phyloP scores from a whole-genome alignment of 2,888 invertebrate species.

The Rotaria socialis region DNA sequence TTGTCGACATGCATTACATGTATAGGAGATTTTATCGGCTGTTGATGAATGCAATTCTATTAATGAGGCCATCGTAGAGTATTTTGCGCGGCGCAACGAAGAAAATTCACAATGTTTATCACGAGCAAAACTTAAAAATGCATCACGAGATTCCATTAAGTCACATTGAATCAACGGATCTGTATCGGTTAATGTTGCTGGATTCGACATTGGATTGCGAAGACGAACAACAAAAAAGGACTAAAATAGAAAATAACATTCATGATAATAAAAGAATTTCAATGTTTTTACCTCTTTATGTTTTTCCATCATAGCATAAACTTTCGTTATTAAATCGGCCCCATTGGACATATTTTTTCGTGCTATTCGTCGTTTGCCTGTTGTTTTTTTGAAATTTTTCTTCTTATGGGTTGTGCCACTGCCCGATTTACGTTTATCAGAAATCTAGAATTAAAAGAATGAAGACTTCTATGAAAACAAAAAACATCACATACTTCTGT shows the following conservation, averaged over 20 bases:
- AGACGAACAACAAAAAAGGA: constrained; percentile 27
- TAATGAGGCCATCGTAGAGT: constrained; percentile 90
- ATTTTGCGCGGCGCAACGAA: constrained; percentile 84
- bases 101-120: constrained; percentile 99
- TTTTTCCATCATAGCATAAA: constrained; percentile 84
- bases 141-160: constrained; percentile 98
- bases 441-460: neutral
- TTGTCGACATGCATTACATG: constrained; percentile 91
- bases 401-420: constrained; percentile 72
- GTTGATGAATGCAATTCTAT: constrained; percentile 98
- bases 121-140: constrained; percentile 91
- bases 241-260: neutral
- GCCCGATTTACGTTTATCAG: constrained; percentile 28
- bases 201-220: constrained; percentile 69
- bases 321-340: constrained; percentile 40
- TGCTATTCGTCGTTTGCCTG: constrained; percentile 61
- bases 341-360: constrained; percentile 41
- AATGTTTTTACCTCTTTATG: constrained; percentile 75
- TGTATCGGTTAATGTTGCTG: constrained; percentile 86
- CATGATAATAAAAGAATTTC: no score
- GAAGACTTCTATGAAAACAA: neutral
- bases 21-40: constrained; percentile 93
- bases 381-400: constrained; percentile 87
- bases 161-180: constrained; percentile 87
- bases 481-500: neutral